A percentile compares a stretch with the other conserved stretches of the same genome.
Conservation (phyloP, 2,797 vertebrate species). For the Intellagama lesueurii region DNA sequence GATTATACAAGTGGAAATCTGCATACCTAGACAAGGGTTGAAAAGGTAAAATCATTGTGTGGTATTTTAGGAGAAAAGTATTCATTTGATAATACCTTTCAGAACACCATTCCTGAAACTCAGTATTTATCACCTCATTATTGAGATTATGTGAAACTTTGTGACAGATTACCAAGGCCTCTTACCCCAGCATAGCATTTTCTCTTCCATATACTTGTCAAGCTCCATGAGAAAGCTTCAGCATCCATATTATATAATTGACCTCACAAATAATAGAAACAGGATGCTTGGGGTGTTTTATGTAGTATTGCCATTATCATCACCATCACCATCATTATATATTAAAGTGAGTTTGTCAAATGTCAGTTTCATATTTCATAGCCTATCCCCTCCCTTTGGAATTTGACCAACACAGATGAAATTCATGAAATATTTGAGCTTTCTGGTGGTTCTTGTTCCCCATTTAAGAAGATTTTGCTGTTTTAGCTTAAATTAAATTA, state of each 20-base stretch:
- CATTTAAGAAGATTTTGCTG: not conserved
- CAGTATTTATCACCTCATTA: not conserved
- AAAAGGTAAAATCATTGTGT: not conserved
- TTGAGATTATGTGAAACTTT: rapidly evolving
- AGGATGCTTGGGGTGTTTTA: not conserved
- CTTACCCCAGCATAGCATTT: not conserved
- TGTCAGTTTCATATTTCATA: not conserved
- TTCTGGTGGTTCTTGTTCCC: not conserved
- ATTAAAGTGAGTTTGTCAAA: not conserved
- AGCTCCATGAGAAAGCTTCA: not conserved
- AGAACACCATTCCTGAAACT: rapidly evolving
- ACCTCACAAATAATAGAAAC: not conserved
- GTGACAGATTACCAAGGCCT: not conserved
- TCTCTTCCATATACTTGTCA: not conserved
- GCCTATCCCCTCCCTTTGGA: not conserved
- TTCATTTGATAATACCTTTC: not conserved
- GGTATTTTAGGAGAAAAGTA: not conserved
- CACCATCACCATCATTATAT: no score
- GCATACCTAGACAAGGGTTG: not conserved
- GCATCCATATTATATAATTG: not conserved
- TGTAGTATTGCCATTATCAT: not conserved
- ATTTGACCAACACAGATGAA: not conserved
- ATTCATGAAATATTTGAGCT: not conserved
- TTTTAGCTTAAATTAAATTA: no score
- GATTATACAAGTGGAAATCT: rapidly evolving